These are phyloP conservation scores for Argyra leucocephala DNA, from an alignment of 2,888 invertebrate genomes.

Conservation along the genomic window DNA sequence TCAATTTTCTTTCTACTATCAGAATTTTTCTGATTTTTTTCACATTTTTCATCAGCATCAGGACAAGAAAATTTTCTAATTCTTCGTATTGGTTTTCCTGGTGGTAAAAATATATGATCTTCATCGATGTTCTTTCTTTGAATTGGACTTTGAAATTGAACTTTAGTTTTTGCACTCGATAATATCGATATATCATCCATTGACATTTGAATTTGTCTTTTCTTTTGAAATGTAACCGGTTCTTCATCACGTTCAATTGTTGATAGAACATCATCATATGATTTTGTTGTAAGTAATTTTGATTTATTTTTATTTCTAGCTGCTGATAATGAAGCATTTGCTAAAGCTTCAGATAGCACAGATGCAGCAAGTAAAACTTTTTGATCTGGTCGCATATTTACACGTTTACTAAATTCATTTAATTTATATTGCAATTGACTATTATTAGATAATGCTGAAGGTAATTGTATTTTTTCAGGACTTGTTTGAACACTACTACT, in stretches of 20 bases:
- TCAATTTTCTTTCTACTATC: conserved; percentile 23
- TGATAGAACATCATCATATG: conserved; percentile 51
- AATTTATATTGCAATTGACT: conserved; percentile 1
- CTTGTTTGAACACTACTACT: neutral
- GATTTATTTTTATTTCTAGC: conserved; percentile 19
- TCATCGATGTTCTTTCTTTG: conserved; percentile 28
- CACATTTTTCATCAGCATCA: conserved; percentile 29
- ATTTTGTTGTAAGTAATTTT: conserved; percentile 41
- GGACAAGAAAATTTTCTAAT: conserved; percentile 11
- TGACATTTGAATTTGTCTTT: conserved; percentile 44
- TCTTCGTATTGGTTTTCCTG: conserved; percentile 20
- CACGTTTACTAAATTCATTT: conserved; percentile 3
- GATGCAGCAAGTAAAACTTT: neutral
- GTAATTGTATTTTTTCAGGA: neutral
- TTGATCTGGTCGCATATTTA: neutral
- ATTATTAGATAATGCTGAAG: neutral
- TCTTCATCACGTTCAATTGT: conserved; percentile 33
- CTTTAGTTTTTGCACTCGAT: conserved; percentile 26
- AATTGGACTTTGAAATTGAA: conserved; percentile 24
- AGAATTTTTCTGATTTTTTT: conserved; percentile 35
- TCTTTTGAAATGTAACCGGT: conserved; percentile 27
- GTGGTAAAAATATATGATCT: conserved; percentile 39
- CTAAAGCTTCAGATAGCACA: neutral
- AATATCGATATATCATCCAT: conserved; percentile 53
- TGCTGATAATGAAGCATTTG: conserved; percentile 24